A percentile compares a stretch with the other conserved stretches of the same genome.
phyloP scores from a whole-genome alignment of 37 sponge, comb jelly and placozoan genomes.

The Cliona cf. orientalis region DNA sequence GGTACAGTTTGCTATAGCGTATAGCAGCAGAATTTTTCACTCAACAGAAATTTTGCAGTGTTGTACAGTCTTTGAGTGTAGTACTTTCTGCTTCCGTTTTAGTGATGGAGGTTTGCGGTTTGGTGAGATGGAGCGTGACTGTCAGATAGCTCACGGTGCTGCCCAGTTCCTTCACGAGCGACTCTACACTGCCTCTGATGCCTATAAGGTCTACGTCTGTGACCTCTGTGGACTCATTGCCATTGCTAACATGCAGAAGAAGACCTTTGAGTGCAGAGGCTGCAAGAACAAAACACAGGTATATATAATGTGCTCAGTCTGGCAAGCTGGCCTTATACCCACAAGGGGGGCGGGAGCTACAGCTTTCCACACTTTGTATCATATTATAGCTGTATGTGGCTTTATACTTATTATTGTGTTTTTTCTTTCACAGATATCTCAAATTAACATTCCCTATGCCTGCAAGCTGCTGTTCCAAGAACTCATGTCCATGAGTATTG shows the following conservation, averaged over 20 bases:
- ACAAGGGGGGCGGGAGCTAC: neutral
- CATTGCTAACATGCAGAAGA: conserved; percentile 94
- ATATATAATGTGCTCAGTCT: neutral
- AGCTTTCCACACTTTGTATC: neutral
- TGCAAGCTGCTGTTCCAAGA: conserved; percentile 99
- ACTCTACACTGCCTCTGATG: conserved; percentile 93
- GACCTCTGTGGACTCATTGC: conserved; percentile 98
- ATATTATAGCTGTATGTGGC: neutral
- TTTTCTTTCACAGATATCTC: conserved; percentile 80
- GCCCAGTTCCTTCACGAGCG: conserved; percentile 98
- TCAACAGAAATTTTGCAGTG: neutral
- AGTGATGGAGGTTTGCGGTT: conserved; percentile 99
- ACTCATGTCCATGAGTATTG: conserved; percentile 98
- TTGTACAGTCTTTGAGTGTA: neutral
- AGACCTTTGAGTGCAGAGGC: conserved; percentile 95
- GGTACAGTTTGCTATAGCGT: no score
- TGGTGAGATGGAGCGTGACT: conserved; percentile 99
- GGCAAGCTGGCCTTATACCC: neutral
- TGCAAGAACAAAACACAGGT: conserved; percentile 99
- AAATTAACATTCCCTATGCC: conserved; percentile 97
- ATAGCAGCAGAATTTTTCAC: no score
- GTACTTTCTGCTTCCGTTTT: neutral
- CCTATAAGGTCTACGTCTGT: conserved; percentile 94
- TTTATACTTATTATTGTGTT: neutral
- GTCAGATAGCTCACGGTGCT: conserved; percentile 99